Base-by-base conservation (phyloP, 2,888 invertebrate genomes). In the Epinotia bilunana region DNA sequence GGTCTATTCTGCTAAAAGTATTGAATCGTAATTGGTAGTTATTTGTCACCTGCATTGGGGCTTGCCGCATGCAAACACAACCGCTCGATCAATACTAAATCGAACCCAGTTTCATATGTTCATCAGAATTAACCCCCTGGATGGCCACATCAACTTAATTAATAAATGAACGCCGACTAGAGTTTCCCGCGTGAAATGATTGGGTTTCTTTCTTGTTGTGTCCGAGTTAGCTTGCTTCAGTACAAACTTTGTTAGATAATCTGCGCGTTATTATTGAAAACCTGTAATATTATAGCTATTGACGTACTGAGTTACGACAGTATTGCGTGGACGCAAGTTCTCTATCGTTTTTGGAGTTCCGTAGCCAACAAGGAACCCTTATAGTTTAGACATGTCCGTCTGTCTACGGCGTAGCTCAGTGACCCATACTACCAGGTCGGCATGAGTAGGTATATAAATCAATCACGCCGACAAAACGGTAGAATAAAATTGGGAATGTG, bases 161-260 rank as follows among this genome's bases (percentile, higher is more conserved):
- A 87, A 86, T 86, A 85, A 83, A 84, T 85, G 83, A 85, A 81
- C 76, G 80, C 78, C 78, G 81, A 82, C 78, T 83, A 80, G 79
- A 80, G 79, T 84, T 83, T 82, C 82, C 79, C 80, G 79, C 78
- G 79, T 79, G 79, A 82, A 82, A 86, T 84, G 82, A 86, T 84
- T 83, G 77, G 79, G 74, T 80, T 81, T 80, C 80, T 75, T 75
- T 75, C 75, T 76, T 61, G 57, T 73, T 73, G 63, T 74, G 76
- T 73, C 73, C 76, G 73, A 73, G 76, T 67, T 77, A 77, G 73
- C 77, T 77, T 69, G 71, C 73, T 76, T 76, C 71, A 73, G 68
- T 73, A 75, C 69, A 69, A 75, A 77, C 77, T 77, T 72, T 75
- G 77, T 77, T 77, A 77, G 76, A 76, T 77, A 70, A 76, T 77